Conservation (phyloP, 2,797 vertebrate species). For the Propithecus deckenii region DNA sequence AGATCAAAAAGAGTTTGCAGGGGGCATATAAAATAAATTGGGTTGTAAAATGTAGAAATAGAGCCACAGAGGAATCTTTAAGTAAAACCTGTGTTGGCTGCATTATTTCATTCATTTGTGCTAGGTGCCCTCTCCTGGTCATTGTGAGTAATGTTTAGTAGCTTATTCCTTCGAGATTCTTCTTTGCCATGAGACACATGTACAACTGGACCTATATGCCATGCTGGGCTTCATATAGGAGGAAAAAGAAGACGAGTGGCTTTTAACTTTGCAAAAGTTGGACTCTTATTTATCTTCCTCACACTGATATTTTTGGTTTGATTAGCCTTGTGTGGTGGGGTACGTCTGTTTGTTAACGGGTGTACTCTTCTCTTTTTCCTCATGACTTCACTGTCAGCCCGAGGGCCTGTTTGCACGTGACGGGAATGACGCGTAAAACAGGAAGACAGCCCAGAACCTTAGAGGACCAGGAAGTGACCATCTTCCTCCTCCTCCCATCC, state of each 20-base stretch:
- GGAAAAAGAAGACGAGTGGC: neutral
- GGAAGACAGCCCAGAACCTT: neutral
- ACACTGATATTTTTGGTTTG: neutral
- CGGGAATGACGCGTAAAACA: neutral
- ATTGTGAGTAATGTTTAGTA: slow-evolving; percentile 68
- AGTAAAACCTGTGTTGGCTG: neutral
- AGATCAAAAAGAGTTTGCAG: slow-evolving; percentile 40
- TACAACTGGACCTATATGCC: neutral
- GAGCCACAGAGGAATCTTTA: slow-evolving; percentile 26
- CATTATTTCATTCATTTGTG: slow-evolving; percentile 70
- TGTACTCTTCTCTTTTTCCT: neutral
- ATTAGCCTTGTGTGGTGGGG: neutral
- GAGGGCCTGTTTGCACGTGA: neutral
- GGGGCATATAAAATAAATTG: neutral
- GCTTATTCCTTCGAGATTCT: neutral
- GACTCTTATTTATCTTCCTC: neutral
- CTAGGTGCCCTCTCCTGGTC: slow-evolving; percentile 86
- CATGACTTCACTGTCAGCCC: neutral
- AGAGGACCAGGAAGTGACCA: neutral
- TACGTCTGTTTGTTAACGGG: neutral
- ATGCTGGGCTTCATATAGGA: neutral
- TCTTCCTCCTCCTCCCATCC: no score
- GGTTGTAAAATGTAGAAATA: slow-evolving; percentile 5
- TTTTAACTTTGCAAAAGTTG: neutral
- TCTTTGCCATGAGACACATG: neutral